Percentiles rank a stretch among this genome's conserved stretches.
phyloP scores from a whole-genome alignment of 2,113 vertebrate genomes.

The Nesoenas mayeri region DNA sequence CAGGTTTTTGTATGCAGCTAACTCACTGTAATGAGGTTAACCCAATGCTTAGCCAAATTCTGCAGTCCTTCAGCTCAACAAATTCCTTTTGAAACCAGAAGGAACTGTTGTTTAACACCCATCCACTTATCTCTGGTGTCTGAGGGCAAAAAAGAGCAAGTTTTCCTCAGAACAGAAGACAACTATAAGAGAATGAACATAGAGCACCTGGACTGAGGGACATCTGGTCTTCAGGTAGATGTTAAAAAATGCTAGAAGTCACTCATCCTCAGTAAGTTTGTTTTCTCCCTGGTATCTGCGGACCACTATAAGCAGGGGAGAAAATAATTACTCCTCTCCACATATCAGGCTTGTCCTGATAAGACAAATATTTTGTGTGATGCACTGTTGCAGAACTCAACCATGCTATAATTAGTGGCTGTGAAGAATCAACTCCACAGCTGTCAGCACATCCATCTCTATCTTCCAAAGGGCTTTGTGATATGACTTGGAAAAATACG shows the following conservation, averaged over 20 bases:
- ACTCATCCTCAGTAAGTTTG: background rate
- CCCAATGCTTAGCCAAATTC: background rate
- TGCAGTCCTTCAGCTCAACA: background rate
- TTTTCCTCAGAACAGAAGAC: background rate
- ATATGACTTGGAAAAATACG: background rate
- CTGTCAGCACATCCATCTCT: slow-evolving; percentile 31
- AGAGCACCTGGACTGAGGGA: background rate
- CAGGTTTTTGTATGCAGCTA: background rate
- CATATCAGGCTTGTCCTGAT: background rate
- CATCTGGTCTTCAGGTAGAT: background rate
- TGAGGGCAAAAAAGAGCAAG: background rate
- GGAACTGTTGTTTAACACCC: background rate
- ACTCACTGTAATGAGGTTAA: background rate
- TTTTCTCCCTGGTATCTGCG: background rate
- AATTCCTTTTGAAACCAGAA: background rate
- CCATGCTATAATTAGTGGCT: background rate
- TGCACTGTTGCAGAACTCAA: background rate
- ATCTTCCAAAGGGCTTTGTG: background rate
- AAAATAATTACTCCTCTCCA: slow-evolving; percentile 8
- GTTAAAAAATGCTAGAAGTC: background rate
- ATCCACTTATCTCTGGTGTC: background rate
- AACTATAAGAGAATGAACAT: background rate
- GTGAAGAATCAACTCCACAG: slow-evolving; percentile 1
- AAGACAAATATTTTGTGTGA: slow-evolving; percentile 7
- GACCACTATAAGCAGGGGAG: background rate